Conservation (phyloP, 1,140 invertebrate species). For the Drosophila serrata region DNA sequence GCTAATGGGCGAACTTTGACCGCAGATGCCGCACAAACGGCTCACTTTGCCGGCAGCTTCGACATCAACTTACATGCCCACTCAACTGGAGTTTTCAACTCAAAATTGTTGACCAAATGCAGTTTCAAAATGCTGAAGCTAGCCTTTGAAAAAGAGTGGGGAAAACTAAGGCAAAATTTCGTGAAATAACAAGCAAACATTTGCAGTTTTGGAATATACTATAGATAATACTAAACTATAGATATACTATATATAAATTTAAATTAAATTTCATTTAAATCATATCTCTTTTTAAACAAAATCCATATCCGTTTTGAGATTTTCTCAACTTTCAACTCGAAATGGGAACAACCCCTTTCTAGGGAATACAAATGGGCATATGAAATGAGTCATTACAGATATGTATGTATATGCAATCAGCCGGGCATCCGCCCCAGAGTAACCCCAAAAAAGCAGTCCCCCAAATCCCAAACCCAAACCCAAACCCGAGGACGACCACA, state of each 20-base stretch:
- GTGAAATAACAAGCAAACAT: not conserved
- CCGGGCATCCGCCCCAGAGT: slow-evolving; percentile 13
- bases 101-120: slow-evolving; percentile 57
- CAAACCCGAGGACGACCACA: slow-evolving; percentile 54
- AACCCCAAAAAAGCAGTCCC: slow-evolving; percentile 22
- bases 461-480: not conserved
- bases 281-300: not conserved
- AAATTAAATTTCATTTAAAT: not conserved
- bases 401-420: slow-evolving; percentile 53
- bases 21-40: slow-evolving; percentile 53
- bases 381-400: slow-evolving; percentile 81
- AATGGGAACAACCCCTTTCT: not conserved
- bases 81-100: slow-evolving; percentile 68
- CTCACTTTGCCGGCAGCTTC: slow-evolving; percentile 1
- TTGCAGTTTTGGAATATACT: no score
- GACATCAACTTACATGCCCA: slow-evolving; percentile 29
- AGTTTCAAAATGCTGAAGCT: slow-evolving; percentile 52
- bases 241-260: no score
- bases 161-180: not conserved
- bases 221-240: no score
- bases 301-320: not conserved
- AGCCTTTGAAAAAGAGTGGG: not conserved
- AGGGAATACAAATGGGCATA: slow-evolving; percentile 60
- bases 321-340: not conserved
- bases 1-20: slow-evolving; percentile 74